Conservation (phyloP, 2,888 invertebrate genomes). For the Ligdia adustata region DNA sequence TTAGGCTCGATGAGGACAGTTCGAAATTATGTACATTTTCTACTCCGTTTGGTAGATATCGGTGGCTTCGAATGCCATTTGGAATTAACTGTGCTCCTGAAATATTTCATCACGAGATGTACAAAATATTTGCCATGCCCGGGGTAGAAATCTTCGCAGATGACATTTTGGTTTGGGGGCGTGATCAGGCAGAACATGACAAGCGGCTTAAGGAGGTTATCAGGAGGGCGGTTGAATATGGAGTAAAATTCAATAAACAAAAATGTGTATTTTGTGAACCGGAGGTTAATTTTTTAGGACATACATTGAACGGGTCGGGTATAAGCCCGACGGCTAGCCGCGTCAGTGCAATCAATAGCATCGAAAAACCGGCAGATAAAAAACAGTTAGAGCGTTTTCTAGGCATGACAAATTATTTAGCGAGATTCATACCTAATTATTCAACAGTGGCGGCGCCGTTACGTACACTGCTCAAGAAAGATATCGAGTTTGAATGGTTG, state of each 20-base stretch:
- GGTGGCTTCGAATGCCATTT: conserved; percentile 6
- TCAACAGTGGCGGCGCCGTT: background rate
- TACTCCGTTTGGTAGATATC: conserved; percentile 5
- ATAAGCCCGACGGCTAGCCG: background rate
- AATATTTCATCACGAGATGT: conserved; percentile 14
- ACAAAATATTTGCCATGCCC: conserved; percentile 9
- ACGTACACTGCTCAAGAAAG: background rate
- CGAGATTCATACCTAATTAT: no score
- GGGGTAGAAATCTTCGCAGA: no score
- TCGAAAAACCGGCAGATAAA: background rate
- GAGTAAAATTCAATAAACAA: no score
- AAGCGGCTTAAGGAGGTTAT: no score
- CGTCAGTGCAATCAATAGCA: conserved; percentile 1
- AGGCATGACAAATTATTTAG: background rate
- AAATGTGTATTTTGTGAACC: no score
- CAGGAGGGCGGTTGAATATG: no score
- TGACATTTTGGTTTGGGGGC: no score
- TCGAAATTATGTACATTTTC: conserved; percentile 11
- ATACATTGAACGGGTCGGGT: no score
- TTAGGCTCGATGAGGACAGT: conserved; percentile 6
- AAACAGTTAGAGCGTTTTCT: no score
- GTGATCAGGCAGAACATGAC: no score
- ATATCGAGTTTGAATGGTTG: background rate
- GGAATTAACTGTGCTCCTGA: conserved; percentile 11
- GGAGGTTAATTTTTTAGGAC: no score